A percentile compares a stretch with the other conserved stretches of the same genome.
Evolutionary conservation across 2,888 invertebrate genomes (phyloP).

Genomic region (Heliconius cydno): DNA sequence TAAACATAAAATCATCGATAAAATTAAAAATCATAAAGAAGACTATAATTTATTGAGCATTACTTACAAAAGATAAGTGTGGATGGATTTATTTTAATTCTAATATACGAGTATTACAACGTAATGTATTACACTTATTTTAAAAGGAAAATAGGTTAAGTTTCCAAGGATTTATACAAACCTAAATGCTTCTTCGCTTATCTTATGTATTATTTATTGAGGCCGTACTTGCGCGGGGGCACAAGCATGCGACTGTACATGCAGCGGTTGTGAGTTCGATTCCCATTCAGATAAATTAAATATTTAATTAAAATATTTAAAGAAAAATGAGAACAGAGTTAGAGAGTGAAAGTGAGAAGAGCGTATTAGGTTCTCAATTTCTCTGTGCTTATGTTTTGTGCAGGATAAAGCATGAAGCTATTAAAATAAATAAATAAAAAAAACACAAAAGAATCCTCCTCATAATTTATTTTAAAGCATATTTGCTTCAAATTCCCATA

Average conservation of each 20-base stretch:
- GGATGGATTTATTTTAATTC: constrained; percentile 5
- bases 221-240: background rate
- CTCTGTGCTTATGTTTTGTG: too few relatives aligned
- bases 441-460: background rate
- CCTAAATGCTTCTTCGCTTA: background rate
- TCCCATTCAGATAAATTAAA: background rate
- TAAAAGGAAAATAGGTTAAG: background rate
- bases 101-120: background rate
- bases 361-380: too few relatives aligned
- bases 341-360: too few relatives aligned
- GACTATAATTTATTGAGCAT: background rate
- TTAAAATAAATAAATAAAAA: too few relatives aligned
- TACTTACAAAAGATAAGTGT: background rate
- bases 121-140: background rate
- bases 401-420: background rate
- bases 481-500: background rate
- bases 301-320: background rate
- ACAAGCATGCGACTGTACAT: background rate
- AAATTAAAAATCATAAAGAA: background rate
- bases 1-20: too few relatives aligned
- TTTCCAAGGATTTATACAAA: background rate
- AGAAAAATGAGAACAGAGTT: too few relatives aligned
- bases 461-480: background rate
- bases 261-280: background rate
- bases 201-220: background rate